Evolutionary conservation across 2,113 vertebrate genomes (phyloP), one percentile per base, ranked within the genome.

Genomic region (Myotis yumanensis): DNA sequence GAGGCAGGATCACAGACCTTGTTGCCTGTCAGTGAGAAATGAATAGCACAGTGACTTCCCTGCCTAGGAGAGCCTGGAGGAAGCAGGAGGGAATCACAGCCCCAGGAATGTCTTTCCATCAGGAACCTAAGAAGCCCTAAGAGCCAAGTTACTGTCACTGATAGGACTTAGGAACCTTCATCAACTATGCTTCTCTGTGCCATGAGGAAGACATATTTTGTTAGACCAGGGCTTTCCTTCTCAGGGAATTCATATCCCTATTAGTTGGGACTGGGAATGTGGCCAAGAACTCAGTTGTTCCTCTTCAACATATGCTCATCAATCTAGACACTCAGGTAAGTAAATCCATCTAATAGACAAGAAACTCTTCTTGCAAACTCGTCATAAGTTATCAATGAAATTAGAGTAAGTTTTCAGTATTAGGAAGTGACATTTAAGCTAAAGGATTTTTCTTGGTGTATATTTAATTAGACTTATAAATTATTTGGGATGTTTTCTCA

Each of bases 11-110:
- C 15, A 1, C 54, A 73, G 25, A 95, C 52, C 90, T 95, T 96
- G 95, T 97, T 97, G 79, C 75, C 35, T 22, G 86, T 97, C 93
- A 96, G 91, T 96, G 95, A 91, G 95, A 95, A 93, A 97, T 95
- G 95, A 96, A 96, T 89, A 97, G 82, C 82, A 96, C 40, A 92
- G 97, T 93, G 95, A 85, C 88, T 97, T 95, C 86, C 89, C 86
- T 97, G 98, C 86, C 93, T 96, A 95, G 85, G 95, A 95, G 84
- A 96, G 84, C 54, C 86, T 52, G 95, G 90, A 94, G 72, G 71
- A 97, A 86, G n/a, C 82, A 86, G 97, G 86, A 22, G 54, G 81
- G 95, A 88, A 51, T 95, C 46, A 75, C 86, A 82, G 22, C 79
- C 20, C 35, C 77, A 95, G 83, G 72, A 59, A 68, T 96, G 92